Percentiles rank a stretch among this genome's conserved stretches.
Conservation (phyloP, 2,888 invertebrate species). For the Synanthedon vespiformis region DNA sequence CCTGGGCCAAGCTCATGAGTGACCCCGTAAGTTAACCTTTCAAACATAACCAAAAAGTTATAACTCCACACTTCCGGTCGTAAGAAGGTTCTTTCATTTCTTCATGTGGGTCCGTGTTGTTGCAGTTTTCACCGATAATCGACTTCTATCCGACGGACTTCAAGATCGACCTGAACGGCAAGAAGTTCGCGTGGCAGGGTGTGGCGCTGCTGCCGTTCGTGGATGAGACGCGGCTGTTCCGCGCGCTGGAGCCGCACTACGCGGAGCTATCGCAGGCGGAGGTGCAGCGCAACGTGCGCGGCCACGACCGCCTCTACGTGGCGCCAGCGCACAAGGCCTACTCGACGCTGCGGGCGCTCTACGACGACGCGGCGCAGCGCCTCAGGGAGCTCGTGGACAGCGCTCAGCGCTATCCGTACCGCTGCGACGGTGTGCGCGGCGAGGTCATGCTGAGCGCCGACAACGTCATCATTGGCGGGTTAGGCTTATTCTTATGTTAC, state of each 20-base stretch:
- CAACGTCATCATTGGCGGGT: slow-evolving; percentile 77
- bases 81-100: slow-evolving; percentile 2
- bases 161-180: slow-evolving; percentile 97
- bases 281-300: slow-evolving; percentile 85
- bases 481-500: slow-evolving; percentile 17
- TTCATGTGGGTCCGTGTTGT: slow-evolving; percentile 3
- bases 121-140: slow-evolving; percentile 91
- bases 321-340: slow-evolving; percentile 78
- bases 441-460: slow-evolving; percentile 79
- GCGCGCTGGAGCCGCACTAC: slow-evolving; percentile 86
- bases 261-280: slow-evolving; percentile 84
- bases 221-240: slow-evolving; percentile 89
- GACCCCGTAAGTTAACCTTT: slow-evolving; percentile 75
- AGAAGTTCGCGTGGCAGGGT: slow-evolving; percentile 99
- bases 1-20: slow-evolving; percentile 95
- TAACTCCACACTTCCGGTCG: no score
- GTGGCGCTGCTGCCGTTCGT: slow-evolving; percentile 98
- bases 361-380: slow-evolving; percentile 40
- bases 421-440: slow-evolving; percentile 87
- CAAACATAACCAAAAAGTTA: no score
- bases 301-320: slow-evolving; percentile 92
- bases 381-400: slow-evolving; percentile 52
- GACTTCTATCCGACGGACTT: slow-evolving; percentile 99
- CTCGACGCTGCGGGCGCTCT: slow-evolving; percentile 77
- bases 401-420: slow-evolving; percentile 72